Conservation (phyloP, 2,888 invertebrate species). For the Parnassius mnemosyne region DNA sequence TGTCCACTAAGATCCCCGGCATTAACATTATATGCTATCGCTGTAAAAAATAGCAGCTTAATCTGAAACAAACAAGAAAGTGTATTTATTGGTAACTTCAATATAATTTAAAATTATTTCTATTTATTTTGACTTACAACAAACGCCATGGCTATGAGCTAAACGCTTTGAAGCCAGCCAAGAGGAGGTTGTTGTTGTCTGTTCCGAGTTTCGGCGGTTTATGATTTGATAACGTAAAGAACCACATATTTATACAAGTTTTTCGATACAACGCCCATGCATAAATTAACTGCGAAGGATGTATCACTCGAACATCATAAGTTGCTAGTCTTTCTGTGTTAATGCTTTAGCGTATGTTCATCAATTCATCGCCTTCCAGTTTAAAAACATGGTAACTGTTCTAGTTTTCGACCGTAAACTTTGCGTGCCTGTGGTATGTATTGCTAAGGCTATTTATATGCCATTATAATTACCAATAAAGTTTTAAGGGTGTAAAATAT, state of each 20-base stretch:
- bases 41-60: conserved; percentile 59
- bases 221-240: conserved; percentile 59
- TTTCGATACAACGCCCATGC: conserved; percentile 57
- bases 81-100: not conserved
- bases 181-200: conserved; percentile 63
- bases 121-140: conserved; percentile 60
- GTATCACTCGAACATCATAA: conserved; percentile 43
- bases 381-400: not conserved
- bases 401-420: no score
- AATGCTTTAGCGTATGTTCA: conserved; percentile 7
- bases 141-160: conserved; percentile 79
- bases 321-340: conserved; percentile 37
- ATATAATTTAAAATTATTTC: not conserved
- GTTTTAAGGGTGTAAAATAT: no score
- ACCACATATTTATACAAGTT: conserved; percentile 71
- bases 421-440: no score
- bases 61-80: conserved; percentile 57
- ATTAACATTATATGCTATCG: conserved; percentile 57
- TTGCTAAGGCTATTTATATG: no score
- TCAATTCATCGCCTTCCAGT: not conserved
- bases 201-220: conserved; percentile 64
- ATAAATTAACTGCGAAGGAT: conserved; percentile 44
- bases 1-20: conserved; percentile 55
- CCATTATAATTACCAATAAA: no score
- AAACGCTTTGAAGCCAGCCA: conserved; percentile 72